Percentiles rank a stretch among this genome's conserved stretches.
phyloP scores from a whole-genome alignment of 2,888 invertebrate genomes.

The Gortyna flavago region DNA sequence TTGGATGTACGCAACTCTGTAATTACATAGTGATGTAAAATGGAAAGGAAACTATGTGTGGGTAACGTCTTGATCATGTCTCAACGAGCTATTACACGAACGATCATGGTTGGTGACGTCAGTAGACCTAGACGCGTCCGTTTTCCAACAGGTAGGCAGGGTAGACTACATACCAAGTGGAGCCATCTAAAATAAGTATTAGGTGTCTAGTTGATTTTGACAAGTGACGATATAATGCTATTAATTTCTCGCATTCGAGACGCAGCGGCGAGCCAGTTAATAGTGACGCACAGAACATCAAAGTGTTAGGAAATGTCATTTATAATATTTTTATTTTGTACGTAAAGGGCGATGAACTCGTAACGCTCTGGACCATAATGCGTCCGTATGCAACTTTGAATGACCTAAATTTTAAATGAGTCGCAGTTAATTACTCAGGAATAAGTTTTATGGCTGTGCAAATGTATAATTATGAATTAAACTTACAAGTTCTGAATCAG shows the following conservation, averaged over 20 bases:
- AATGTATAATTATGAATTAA: neutral
- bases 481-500: neutral
- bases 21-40: neutral
- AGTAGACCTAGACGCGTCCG: constrained; percentile 28
- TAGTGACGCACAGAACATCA: constrained; percentile 70
- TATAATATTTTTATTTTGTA: constrained; percentile 64
- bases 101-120: constrained; percentile 35
- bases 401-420: constrained; percentile 6
- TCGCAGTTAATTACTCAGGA: neutral
- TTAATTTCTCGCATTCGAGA: constrained; percentile 59
- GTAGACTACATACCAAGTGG: constrained; percentile 20
- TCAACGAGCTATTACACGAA: constrained; percentile 6
- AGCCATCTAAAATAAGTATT: constrained; percentile 45
- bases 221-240: constrained; percentile 67
- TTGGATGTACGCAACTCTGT: neutral
- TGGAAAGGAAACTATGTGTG: neutral
- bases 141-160: constrained; percentile 35
- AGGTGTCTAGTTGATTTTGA: constrained; percentile 64
- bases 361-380: constrained; percentile 18
- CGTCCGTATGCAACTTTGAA: constrained; percentile 4
- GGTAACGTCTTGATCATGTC: constrained; percentile 5
- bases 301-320: constrained; percentile 70
- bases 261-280: constrained; percentile 52
- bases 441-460: neutral
- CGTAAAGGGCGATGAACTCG: constrained; percentile 69